Evolutionary conservation across 2,888 invertebrate genomes (phyloP), one percentile per base, ranked within the genome.

Genomic region (Calameuta filiformis): DNA sequence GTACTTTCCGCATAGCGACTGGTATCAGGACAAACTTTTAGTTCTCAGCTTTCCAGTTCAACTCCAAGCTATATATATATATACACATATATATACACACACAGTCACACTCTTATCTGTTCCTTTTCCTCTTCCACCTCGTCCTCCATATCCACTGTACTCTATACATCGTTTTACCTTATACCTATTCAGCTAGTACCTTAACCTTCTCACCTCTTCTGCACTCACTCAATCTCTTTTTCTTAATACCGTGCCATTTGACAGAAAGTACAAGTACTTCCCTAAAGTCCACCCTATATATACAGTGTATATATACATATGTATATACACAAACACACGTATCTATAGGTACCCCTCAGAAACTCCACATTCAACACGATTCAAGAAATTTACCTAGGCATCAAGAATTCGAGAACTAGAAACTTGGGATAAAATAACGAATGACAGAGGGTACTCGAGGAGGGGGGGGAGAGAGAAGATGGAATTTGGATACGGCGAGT

Each of bases 1-100:
- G 82, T 79, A 81, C 84, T 83, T 82, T 85, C 81, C 80, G 79
- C 83, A 78, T 81, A 76, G 79, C 82, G 81, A 85, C 87, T 86
- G 88, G 87, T 87, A 87, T 86, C 86, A 84, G 82, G 83, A 82
- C 82, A 85, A 88, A 87, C 86, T 87, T 87, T 86, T 84, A 86
- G 84, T 85, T 87, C 83, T 82, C 81, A 81, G 85, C 84, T 85
- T 85, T 85, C 82, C 83, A 82, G 81, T 85, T 84, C 85, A 84
- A 85, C 84, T 83, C 83, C 79, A 76, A 79, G 2, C 56, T 23
- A 33, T 33, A 33, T 33, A 33, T 33, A 33, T 33, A 33, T 33
- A 33, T 33, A 33, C 33, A 33, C 33, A 35, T 11, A 56, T 40
- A 40, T 23, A 56, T 9, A 56, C 1, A 56, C 1, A 56, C 15